Base-by-base conservation (phyloP, 2,888 invertebrate genomes). In the Tinea pellionella region DNA sequence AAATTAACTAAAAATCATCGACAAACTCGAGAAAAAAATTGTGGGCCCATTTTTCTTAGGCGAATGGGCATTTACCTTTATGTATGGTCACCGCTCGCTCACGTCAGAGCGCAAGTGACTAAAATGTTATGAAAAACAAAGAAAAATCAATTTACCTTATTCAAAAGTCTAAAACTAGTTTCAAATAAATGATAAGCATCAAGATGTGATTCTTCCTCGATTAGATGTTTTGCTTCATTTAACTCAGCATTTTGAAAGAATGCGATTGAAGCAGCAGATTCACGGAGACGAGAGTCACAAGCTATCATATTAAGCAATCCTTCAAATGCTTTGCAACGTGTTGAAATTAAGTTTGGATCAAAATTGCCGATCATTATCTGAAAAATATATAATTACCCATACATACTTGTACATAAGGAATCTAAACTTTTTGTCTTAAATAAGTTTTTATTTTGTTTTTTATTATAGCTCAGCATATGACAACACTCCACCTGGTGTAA, bases 211-310 rank as follows among this genome's bases (percentile, higher is more conserved):
- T 88, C 87, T 62, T 90, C 88, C 37, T 81, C 80, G 64, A 93
- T 82, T 59, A 90, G 83, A 67, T 83, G 81, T 65, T 89, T 90
- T 0, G 92, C 92, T 68, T 89, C 89, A 55, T 71, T 82, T 60
- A 92, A 71, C 74, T 93, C 93, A 47, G 85, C 80, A 61, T 90
- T 88, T 74, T 92, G 92, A 62, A 94, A 88, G 72, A 93, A 94
- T 41, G 81, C 68, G 57, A 91, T 75, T 63, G 92, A 88, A 19
- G 88, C 78, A 1, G 80, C 74, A 11, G 91, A 88, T 51, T 90
- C 89, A 64, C 91, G 81, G 11, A 93, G 73, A 47, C 86, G 80
- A 41, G 88, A 83, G 60, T 90, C 89, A 64, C 73, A 78, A 0
- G 89, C 84, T 63, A 93, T 78, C 65, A 90, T 77, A 60, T 86